phyloP scores from a whole-genome alignment of 1,140 invertebrate species.

The Sycobia sp. region DNA sequence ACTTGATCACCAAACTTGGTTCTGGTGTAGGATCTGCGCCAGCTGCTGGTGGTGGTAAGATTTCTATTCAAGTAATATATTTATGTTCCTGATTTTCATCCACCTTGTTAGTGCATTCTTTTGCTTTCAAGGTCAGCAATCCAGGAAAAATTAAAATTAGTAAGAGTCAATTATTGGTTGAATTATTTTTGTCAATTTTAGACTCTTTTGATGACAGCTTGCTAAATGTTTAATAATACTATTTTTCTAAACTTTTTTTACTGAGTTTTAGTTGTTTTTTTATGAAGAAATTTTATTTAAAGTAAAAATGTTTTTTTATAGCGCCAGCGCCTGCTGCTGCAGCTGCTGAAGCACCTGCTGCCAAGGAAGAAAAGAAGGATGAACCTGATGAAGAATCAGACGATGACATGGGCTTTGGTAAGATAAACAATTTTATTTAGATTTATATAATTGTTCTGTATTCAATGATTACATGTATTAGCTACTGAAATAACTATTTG shows the following conservation, averaged over 20 bases:
- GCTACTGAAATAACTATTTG: conserved; percentile 61
- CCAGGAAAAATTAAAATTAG: conserved; percentile 48
- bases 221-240: too few relatives aligned
- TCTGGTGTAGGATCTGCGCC: conserved; percentile 87
- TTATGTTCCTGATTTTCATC: conserved; percentile 51
- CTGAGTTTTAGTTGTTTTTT: too few relatives aligned
- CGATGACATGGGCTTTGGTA: conserved; percentile 95
- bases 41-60: conserved; percentile 69
- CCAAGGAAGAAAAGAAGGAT: conserved; percentile 85
- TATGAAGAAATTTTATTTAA: too few relatives aligned
- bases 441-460: conserved; percentile 26
- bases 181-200: too few relatives aligned
- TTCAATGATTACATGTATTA: conserved; percentile 65
- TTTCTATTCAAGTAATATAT: conserved; percentile 7
- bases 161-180: conserved; percentile 38
- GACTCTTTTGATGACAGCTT: too few relatives aligned
- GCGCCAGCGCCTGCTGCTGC: conserved; percentile 70
- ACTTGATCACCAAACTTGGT: conserved; percentile 93
- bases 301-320: conserved; percentile 51
- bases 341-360: conserved; percentile 69
- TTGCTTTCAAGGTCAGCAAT: conserved; percentile 48
- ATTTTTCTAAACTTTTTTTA: too few relatives aligned
- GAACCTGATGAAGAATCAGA: conserved; percentile 84
- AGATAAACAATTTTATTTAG: conserved; percentile 46
- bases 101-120: conserved; percentile 41